phyloP scores from a whole-genome alignment of 2,113 vertebrate species.

The Cavia porcellus region DNA sequence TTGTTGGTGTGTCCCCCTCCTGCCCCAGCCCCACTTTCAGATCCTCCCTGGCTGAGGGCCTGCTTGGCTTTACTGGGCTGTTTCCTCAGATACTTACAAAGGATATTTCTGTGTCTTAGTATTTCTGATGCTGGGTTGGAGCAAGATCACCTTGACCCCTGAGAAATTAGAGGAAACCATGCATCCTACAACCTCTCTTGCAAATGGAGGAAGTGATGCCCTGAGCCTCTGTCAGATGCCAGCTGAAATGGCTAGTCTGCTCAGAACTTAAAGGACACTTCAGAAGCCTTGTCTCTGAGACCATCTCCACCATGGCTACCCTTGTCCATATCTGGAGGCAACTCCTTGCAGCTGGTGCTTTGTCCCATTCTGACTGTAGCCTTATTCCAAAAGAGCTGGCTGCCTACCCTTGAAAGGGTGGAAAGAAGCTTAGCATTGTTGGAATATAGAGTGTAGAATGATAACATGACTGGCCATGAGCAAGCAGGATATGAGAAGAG shows the following conservation, averaged over 20 bases:
- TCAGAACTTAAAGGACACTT: background rate
- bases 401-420: background rate
- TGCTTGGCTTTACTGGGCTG: background rate
- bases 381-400: background rate
- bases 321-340: background rate
- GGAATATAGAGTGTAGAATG: background rate
- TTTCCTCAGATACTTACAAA: background rate
- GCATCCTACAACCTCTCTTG: background rate
- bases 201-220: background rate
- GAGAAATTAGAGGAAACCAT: background rate
- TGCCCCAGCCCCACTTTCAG: background rate
- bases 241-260: background rate
- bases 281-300: background rate
- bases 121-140: background rate
- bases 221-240: background rate
- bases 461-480: background rate
- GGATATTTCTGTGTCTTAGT: background rate
- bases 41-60: background rate
- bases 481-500: background rate
- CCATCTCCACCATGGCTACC: background rate
- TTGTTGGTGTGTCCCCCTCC: background rate
- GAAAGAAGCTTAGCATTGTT: background rate
- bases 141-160: slow-evolving; percentile 12
- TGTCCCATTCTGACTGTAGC: background rate
- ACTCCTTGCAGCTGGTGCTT: background rate